Percentiles rank a stretch among this genome's conserved stretches.
Evolutionary conservation across 2,797 vertebrate species (phyloP).

Genomic region (Sebastes kiyomatsui): DNA sequence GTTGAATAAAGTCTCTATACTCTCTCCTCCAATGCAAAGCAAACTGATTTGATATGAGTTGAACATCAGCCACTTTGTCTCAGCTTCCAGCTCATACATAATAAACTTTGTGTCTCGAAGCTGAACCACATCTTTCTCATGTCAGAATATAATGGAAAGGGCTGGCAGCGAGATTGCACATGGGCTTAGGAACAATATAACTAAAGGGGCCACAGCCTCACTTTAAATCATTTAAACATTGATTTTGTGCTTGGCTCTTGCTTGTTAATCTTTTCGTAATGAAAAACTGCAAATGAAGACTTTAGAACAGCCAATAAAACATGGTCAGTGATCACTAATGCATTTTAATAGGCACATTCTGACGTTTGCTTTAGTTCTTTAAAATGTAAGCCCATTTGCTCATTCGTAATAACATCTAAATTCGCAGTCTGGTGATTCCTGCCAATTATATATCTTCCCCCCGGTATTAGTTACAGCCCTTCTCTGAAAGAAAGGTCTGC

Average conservation of each 20-base stretch:
- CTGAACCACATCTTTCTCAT: constrained; percentile 64
- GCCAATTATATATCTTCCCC: constrained; percentile 42
- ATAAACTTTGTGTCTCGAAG: constrained; percentile 63
- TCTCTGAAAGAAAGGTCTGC: constrained; percentile 7
- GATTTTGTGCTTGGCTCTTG: constrained; percentile 75
- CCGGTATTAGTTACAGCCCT: constrained; percentile 32
- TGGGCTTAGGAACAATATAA: constrained; percentile 69
- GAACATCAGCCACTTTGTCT: constrained; percentile 54
- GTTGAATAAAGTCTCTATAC: constrained; percentile 7
- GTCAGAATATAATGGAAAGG: constrained; percentile 69
- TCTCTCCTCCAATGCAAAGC: constrained; percentile 17
- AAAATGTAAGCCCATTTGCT: constrained; percentile 55
- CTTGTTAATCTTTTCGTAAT: constrained; percentile 79
- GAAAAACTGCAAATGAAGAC: constrained; percentile 80
- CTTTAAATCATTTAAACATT: constrained; percentile 82
- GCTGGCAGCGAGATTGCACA: constrained; percentile 60
- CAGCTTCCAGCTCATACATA: constrained; percentile 59
- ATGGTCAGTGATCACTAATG: constrained; percentile 72
- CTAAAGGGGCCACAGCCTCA: constrained; percentile 69
- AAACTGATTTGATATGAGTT: constrained; percentile 43
- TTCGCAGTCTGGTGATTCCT: constrained; percentile 49
- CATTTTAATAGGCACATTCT: constrained; percentile 74
- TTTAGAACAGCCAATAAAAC: constrained; percentile 77
- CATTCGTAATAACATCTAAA: constrained; percentile 60
- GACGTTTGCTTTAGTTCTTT: constrained; percentile 63